phyloP scores from a whole-genome alignment of 2,888 invertebrate species.

The Leptarthrus brevirostris region DNA sequence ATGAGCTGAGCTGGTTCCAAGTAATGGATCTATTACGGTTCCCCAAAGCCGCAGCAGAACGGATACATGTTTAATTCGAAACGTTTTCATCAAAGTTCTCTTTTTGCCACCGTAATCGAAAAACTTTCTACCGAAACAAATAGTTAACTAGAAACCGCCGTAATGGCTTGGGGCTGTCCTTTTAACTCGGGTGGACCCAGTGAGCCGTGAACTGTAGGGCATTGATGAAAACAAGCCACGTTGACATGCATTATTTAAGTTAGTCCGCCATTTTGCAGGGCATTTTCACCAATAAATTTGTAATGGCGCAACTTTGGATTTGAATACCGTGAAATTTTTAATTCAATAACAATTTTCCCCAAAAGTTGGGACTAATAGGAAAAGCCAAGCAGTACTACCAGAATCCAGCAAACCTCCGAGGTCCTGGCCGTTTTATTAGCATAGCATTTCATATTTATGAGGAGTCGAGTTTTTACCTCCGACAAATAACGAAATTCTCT shows the following conservation, averaged over 20 bases:
- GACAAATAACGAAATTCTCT: conserved; percentile 36
- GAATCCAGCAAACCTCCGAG: conserved; percentile 30
- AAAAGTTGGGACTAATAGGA: conserved; percentile 34
- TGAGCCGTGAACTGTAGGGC: conserved; percentile 12
- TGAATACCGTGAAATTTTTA: conserved; percentile 45
- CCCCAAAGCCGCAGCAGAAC: background rate
- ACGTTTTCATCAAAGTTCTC: background rate
- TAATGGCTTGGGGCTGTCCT: conserved; percentile 11
- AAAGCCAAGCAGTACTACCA: conserved; percentile 14
- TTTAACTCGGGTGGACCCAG: conserved; percentile 1
- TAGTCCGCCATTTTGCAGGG: background rate
- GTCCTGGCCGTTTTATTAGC: conserved; percentile 42
- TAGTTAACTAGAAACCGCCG: background rate
- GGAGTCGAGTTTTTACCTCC: conserved; percentile 18
- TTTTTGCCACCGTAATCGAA: background rate
- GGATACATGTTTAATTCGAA: background rate
- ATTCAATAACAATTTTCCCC: conserved; percentile 38
- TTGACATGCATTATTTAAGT: conserved; percentile 31
- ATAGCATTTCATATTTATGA: conserved; percentile 45
- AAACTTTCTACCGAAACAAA: background rate
- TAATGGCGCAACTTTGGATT: conserved; percentile 24
- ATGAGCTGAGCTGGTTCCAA: background rate
- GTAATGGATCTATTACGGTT: conserved; percentile 5
- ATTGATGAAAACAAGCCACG: conserved; percentile 3
- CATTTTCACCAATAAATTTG: conserved; percentile 9